These are phyloP conservation scores for Triops cancriformis DNA, from an alignment of 1,140 invertebrate species.

Conservation along the genomic window DNA sequence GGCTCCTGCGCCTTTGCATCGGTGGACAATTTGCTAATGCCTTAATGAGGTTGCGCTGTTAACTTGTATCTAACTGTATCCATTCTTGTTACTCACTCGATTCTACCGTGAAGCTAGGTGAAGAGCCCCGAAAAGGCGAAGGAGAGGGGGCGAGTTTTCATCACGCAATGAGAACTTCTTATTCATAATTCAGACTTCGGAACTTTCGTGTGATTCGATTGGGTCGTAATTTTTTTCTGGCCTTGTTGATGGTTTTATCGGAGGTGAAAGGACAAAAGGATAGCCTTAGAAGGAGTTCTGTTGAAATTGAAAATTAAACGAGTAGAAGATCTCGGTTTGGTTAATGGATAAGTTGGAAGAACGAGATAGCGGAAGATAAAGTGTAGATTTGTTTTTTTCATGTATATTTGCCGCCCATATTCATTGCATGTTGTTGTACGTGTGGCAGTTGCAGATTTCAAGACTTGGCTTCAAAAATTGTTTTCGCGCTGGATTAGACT, in stretches of 20 bases:
- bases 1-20: constrained; percentile 90
- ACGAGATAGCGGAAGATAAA: not conserved
- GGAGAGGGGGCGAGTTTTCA: not conserved
- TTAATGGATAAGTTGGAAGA: not conserved
- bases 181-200: not conserved
- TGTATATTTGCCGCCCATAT: not conserved
- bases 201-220: not conserved
- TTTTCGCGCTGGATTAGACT: not conserved
- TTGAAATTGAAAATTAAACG: not conserved
- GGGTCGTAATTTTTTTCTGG: not conserved
- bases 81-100: constrained; percentile 5
- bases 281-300: not conserved
- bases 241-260: not conserved
- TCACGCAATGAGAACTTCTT: not conserved
- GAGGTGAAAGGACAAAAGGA: not conserved
- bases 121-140: not conserved
- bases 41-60: constrained; percentile 21
- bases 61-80: not conserved
- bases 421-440: not conserved
- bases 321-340: not conserved
- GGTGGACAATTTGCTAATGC: constrained; percentile 42
- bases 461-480: not conserved
- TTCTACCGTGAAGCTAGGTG: not conserved
- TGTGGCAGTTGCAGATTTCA: constrained; percentile 1
- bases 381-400: not conserved